Evolutionary conservation across 2,113 vertebrate genomes (phyloP).

Genomic region (Prunella fulvescens): DNA sequence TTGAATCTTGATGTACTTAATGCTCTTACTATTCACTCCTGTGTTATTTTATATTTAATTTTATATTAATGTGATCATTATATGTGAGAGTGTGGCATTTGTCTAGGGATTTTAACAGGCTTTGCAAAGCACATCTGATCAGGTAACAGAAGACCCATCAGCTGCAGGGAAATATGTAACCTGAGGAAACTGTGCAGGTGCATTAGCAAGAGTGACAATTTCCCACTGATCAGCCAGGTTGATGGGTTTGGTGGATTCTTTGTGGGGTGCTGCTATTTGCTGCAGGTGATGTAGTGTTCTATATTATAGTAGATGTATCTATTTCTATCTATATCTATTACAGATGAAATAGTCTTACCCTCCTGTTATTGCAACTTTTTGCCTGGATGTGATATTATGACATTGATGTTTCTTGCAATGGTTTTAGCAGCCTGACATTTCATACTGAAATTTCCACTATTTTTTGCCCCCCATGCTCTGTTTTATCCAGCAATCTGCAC

Average conservation of each 20-base stretch:
- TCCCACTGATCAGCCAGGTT: neutral
- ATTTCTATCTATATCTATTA: neutral
- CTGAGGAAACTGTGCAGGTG: neutral
- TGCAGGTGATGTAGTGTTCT: neutral
- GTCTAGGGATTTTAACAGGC: neutral
- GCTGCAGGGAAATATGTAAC: neutral
- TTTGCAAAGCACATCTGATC: neutral
- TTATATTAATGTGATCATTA: neutral
- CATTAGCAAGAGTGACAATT: neutral
- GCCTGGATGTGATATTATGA: neutral
- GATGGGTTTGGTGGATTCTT: neutral
- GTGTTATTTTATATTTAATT: neutral
- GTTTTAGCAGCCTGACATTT: neutral
- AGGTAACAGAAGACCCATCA: neutral
- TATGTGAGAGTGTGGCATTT: neutral
- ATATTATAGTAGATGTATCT: neutral
- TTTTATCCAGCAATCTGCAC: neutral
- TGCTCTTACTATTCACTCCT: neutral
- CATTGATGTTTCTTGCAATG: neutral
- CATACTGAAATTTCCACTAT: neutral
- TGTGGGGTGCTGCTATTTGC: neutral
- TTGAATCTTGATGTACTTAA: neutral
- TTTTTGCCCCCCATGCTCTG: neutral
- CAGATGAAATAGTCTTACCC: neutral
- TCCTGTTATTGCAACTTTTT: neutral